Base-by-base conservation (phyloP, 2,888 invertebrate genomes). In the Sicus ferrugineus region DNA sequence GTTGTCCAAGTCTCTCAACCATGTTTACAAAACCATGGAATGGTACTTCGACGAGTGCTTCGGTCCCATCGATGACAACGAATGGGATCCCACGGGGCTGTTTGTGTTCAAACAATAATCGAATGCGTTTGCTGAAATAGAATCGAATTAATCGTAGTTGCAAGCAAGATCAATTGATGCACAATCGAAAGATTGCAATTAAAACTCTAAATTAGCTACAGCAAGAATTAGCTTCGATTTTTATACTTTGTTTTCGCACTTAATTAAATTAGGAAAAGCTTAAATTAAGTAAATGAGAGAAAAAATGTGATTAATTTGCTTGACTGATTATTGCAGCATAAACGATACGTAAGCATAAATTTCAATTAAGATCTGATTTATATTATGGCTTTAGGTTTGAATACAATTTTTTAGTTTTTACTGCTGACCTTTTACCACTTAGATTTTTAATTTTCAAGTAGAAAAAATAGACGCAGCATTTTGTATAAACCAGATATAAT, bases 11-110 rank as follows among this genome's bases (percentile, higher is more conserved):
- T 92, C 93, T 0, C 87, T 89, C 63, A 87, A 91, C 67, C 96
- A 96, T 82, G 88, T 95, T 69, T 93, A 93, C 86, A 90, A 90
- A 79, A 91, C 93, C 11, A 91, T 96, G 89, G 95, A 95, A 83
- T 90, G 92, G 81, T 96, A 94, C 86, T 90, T 95, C 81, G 92
- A 93, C 83, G 93, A 94, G 72, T 93, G 92, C 80, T 94, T 94
- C 81, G 93, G 91, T 0, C 90, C 90, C 1, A 87, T 90, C 23
- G 90, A 91, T 71, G 88, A 90, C 70, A 89, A 89, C 23, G 91
- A 91, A 80, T 91, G 91, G 91, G 91, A 91, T 82, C 87, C 90
- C 21, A 87, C 86, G 58, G 89, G 88, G 16, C 78, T 85, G 68
- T 85, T 85, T 75, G 82, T 84, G 76, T 85, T 85, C 74, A 85